phyloP scores from a whole-genome alignment of 2,113 vertebrate species.

The Verasper variegatus region DNA sequence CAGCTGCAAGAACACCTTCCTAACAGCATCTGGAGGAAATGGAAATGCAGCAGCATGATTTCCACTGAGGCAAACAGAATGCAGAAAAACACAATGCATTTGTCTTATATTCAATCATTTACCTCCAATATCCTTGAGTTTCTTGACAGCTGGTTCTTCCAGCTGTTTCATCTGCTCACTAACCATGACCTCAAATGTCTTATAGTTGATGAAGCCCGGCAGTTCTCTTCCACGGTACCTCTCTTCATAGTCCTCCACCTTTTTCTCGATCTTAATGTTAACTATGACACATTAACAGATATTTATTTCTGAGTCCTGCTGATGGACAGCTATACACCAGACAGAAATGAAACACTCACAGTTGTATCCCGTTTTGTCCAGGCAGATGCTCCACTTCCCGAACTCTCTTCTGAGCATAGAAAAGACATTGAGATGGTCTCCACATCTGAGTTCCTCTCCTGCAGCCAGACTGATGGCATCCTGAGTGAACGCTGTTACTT shows the following conservation, averaged over 20 bases:
- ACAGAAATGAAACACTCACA: slow-evolving; percentile 74
- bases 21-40: slow-evolving; percentile 68
- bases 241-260: slow-evolving; percentile 76
- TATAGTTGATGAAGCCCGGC: slow-evolving; percentile 88
- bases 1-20: slow-evolving; percentile 73
- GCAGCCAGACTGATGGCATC: slow-evolving; percentile 63
- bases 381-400: slow-evolving; percentile 53
- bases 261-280: slow-evolving; percentile 32
- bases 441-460: slow-evolving; percentile 83
- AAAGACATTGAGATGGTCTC: slow-evolving; percentile 74
- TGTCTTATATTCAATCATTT: background rate
- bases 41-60: slow-evolving; percentile 2
- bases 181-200: slow-evolving; percentile 86
- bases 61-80: background rate
- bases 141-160: slow-evolving; percentile 84
- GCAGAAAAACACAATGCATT: background rate
- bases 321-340: background rate
- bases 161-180: slow-evolving; percentile 82
- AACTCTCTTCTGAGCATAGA: slow-evolving; percentile 82
- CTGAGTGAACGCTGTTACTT: slow-evolving; percentile 84
- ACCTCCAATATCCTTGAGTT: slow-evolving; percentile 74
- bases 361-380: slow-evolving; percentile 4
- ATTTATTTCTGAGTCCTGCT: slow-evolving; percentile 3
- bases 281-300: slow-evolving; percentile 71
- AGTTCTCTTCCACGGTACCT: slow-evolving; percentile 87